phyloP scores from a whole-genome alignment of 2,888 invertebrate species.

The Dryocosmus kuriphilus region DNA sequence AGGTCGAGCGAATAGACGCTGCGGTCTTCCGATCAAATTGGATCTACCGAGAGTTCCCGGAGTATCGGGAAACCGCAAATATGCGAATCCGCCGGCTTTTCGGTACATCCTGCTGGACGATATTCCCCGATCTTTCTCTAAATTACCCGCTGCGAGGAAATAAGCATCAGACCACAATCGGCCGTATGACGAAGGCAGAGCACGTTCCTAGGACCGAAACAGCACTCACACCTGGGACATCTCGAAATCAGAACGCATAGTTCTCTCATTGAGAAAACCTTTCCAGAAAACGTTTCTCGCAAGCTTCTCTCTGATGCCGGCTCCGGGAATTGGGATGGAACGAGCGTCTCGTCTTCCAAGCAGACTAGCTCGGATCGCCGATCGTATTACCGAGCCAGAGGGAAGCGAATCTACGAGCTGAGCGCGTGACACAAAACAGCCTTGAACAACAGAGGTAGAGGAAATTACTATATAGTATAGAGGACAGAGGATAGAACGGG shows the following conservation, averaged over 20 bases:
- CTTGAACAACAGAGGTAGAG: background rate
- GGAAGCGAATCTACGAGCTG: conserved; percentile 22
- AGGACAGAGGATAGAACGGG: conserved; percentile 13
- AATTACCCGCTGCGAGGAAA: conserved; percentile 13
- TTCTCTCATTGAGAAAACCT: conserved; percentile 28
- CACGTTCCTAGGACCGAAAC: conserved; percentile 23
- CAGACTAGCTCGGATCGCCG: conserved; percentile 25
- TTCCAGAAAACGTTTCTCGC: background rate
- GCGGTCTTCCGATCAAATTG: conserved; percentile 73
- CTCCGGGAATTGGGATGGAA: conserved; percentile 17
- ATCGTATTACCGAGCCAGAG: conserved; percentile 18
- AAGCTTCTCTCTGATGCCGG: background rate
- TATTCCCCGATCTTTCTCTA: conserved; percentile 44
- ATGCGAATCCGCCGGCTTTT: conserved; percentile 43
- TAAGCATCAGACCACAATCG: conserved; percentile 25
- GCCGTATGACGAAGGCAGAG: conserved; percentile 20
- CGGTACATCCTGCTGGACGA: conserved; percentile 20
- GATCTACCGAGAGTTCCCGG: conserved; percentile 68
- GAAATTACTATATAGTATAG: background rate
- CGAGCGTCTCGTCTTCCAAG: conserved; percentile 26
- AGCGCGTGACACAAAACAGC: conserved; percentile 30
- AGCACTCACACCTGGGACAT: conserved; percentile 38
- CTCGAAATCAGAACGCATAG: conserved; percentile 38
- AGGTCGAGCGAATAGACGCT: conserved; percentile 55
- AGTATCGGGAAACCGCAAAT: conserved; percentile 58